Base-by-base conservation (phyloP, 2,888 invertebrate genomes). In the Protonemura montana region DNA sequence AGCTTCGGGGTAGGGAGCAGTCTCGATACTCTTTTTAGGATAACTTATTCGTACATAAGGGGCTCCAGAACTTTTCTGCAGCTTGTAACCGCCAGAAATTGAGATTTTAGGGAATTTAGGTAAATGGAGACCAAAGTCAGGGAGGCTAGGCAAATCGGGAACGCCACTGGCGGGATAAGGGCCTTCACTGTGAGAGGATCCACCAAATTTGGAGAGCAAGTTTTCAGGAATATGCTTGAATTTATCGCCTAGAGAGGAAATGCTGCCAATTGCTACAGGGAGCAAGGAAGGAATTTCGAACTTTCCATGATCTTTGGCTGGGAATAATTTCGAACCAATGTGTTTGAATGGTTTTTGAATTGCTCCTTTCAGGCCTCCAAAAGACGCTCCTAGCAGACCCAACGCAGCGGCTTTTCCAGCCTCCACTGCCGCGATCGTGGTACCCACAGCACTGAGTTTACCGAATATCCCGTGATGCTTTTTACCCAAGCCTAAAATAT, bases 41-140 rank as follows among this genome's bases (percentile, higher is more conserved):
- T 35, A 30, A 16, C 83, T 83, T 29, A 77, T 30, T 83, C 78
- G n/a, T n/a, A 87, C 85, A 76, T 87, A 87, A 0, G 85, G 87
- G 25, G n/a, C 83, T 7, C 81, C 84, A 21, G 76, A 59, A 16
- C 77, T 85, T 30, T 85, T 82, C 29, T 87, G 80, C 59, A 87
- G 59, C 76, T 85, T 85, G 76, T 82, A 87, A 25, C 85, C 85
- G 1, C 76, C 76, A 80, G 85, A 76, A 0, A 87, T 28, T 30
- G 59, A 26, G n/a, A 87, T 87, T 81, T 76, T 76, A 5, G 87
- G 87, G 27, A 86, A 35, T 59, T 78, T 76, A 0, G 86, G 86
- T 6, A 87, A 77, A 21, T 35, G 21, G 27, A 85, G 10, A 6
- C 84, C 84, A 27, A 84, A 84, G 29, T 84, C 29, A 21, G 84